Conservation (phyloP, 2,113 vertebrate species). For the Colius striatus region DNA sequence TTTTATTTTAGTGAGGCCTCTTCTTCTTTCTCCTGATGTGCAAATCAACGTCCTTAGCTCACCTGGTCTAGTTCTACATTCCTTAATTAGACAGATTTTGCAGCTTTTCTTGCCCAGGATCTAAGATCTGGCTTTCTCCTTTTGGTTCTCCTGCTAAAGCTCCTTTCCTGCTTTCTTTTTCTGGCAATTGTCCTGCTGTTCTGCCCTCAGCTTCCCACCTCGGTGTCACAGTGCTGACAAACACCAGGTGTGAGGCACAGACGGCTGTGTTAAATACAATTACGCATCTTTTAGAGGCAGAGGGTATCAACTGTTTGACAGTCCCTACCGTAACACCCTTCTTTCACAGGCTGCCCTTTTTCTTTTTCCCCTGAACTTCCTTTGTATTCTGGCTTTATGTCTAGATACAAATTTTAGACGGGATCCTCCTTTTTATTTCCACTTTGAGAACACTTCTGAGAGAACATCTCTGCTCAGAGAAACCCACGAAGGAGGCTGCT, state of each 20-base stretch:
- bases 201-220: background rate
- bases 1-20: slow-evolving; percentile 55
- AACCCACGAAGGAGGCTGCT: background rate
- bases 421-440: background rate
- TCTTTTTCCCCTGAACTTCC: background rate
- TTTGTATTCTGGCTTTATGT: background rate
- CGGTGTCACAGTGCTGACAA: background rate
- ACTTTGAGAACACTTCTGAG: background rate
- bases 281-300: too few species aligned
- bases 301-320: background rate
- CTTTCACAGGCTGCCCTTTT: background rate
- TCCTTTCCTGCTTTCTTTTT: background rate
- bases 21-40: slow-evolving; percentile 51
- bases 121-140: background rate
- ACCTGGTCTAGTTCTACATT: slow-evolving; percentile 67
- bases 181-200: background rate
- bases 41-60: slow-evolving; percentile 54
- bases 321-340: background rate
- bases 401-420: background rate
- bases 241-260: background rate
- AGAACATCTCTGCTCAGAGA: background rate
- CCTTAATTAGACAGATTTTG: slow-evolving; percentile 55
- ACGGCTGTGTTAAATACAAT: background rate
- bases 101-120: slow-evolving; percentile 7
- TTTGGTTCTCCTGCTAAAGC: background rate